A percentile compares a stretch with the other conserved stretches of the same genome.
Evolutionary conservation across 1,140 invertebrate species (phyloP).

Genomic region (Delia radicum): DNA sequence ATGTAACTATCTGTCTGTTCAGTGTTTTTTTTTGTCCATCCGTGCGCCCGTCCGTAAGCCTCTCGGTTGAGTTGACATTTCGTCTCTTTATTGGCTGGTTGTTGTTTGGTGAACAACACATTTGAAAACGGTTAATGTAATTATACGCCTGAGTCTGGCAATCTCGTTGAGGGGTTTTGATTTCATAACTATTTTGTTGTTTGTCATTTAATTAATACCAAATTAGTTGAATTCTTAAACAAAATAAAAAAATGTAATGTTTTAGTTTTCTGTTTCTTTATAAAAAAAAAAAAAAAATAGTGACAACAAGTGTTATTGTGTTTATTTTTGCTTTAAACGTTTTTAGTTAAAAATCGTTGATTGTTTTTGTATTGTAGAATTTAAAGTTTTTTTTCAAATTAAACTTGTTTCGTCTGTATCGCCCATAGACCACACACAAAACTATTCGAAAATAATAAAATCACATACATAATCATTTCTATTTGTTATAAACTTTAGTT

Average conservation of each 20-base stretch:
- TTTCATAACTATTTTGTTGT: constrained; percentile 18
- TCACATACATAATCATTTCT: too few species aligned
- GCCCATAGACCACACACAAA: not conserved
- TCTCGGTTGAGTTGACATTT: not conserved
- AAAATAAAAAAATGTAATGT: not conserved
- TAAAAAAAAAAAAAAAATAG: too few species aligned
- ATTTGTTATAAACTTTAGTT: too few species aligned
- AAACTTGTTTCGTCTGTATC: not conserved
- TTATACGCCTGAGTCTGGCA: constrained; percentile 17
- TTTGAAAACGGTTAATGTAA: not conserved
- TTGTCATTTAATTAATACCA: constrained; percentile 24
- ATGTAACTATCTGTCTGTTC: not conserved
- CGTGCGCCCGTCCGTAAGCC: not conserved
- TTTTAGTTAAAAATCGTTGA: too few species aligned
- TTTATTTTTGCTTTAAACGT: too few species aligned
- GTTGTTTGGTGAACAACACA: not conserved
- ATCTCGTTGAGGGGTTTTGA: not conserved
- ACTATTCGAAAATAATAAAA: too few species aligned
- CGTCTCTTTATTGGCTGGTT: not conserved
- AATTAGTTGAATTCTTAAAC: constrained; percentile 12
- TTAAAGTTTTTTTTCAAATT: not conserved
- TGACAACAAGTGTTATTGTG: not conserved
- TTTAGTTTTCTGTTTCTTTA: too few species aligned
- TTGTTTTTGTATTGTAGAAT: too few species aligned
- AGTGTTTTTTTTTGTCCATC: too few species aligned